Conservation (phyloP, 2,797 vertebrate genomes). For the Manis crassicaudata region DNA sequence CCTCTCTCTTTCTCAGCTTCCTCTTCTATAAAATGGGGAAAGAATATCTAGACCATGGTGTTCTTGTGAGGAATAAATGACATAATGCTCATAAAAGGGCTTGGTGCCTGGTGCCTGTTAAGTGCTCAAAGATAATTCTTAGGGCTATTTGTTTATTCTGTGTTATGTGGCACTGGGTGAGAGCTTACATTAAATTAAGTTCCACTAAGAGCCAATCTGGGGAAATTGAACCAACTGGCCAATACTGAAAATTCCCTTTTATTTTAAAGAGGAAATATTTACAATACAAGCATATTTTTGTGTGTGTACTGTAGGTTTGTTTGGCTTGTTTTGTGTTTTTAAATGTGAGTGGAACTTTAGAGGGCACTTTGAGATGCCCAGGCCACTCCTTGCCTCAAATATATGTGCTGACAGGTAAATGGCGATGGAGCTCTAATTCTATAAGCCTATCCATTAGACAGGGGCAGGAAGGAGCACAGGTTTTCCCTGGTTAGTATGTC, state of each 20-base stretch:
- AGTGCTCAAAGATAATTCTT: neutral
- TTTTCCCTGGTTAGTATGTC: no score
- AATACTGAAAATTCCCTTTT: constrained; percentile 27
- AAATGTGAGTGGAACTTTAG: neutral
- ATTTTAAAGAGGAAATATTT: constrained; percentile 2
- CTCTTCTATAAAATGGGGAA: constrained; percentile 1
- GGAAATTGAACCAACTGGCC: neutral
- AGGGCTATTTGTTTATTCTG: neutral
- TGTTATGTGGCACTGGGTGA: neutral
- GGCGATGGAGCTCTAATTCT: neutral
- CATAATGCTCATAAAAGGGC: neutral
- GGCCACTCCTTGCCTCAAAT: neutral
- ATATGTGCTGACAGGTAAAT: neutral
- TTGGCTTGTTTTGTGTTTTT: neutral
- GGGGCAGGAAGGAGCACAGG: rapidly evolving
- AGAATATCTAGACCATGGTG: neutral
- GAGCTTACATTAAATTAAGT: neutral
- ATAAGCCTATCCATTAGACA: neutral
- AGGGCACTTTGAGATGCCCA: neutral
- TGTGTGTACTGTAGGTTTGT: neutral
- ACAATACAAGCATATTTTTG: neutral
- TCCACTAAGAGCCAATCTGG: neutral
- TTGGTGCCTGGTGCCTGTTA: neutral
- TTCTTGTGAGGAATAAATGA: neutral
- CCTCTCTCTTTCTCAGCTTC: neutral